Percentiles rank a stretch among this genome's conserved stretches.
Evolutionary conservation across 2,797 vertebrate genomes (phyloP).

Genomic region (Steatocranus sp.): DNA sequence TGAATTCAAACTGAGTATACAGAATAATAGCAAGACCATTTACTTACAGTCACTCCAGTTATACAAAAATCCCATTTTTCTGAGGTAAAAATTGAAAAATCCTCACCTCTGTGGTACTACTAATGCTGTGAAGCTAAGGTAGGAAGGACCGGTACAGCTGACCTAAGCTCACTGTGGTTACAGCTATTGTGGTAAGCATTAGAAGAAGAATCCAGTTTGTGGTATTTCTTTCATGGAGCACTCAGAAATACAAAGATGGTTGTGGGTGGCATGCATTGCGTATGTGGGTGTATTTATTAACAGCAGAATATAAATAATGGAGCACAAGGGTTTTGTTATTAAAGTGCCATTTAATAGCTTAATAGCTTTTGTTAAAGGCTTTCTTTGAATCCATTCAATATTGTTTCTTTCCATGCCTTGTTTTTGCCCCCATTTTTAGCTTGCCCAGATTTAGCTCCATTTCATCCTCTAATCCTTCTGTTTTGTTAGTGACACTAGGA

Average conservation of each 20-base stretch:
- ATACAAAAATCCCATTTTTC: not conserved
- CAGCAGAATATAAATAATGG: conserved; percentile 48
- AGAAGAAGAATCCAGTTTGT: not conserved
- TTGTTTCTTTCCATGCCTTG: conserved; percentile 56
- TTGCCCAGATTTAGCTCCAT: conserved; percentile 66
- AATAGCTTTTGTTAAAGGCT: conserved; percentile 64
- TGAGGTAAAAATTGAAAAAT: conserved; percentile 16
- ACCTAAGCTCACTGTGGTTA: not conserved
- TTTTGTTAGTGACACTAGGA: conserved; percentile 72
- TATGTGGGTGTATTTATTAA: conserved; percentile 22
- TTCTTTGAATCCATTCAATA: conserved; percentile 48
- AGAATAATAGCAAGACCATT: not conserved
- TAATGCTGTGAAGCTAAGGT: conserved; percentile 18
- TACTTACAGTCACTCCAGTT: not conserved
- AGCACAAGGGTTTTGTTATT: conserved; percentile 56
- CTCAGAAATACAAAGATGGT: not conserved
- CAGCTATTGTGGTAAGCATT: not conserved
- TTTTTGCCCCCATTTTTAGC: conserved; percentile 61
- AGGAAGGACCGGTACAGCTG: not conserved
- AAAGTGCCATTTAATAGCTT: conserved; percentile 64
- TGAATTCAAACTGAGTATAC: not conserved
- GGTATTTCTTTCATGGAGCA: not conserved
- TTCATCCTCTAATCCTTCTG: conserved; percentile 74
- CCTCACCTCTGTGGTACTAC: not conserved
- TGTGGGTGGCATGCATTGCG: not conserved